Percentiles rank a stretch among this genome's conserved stretches.
phyloP scores from a whole-genome alignment of 1,140 invertebrate species.

The Tenebrio molitor region DNA sequence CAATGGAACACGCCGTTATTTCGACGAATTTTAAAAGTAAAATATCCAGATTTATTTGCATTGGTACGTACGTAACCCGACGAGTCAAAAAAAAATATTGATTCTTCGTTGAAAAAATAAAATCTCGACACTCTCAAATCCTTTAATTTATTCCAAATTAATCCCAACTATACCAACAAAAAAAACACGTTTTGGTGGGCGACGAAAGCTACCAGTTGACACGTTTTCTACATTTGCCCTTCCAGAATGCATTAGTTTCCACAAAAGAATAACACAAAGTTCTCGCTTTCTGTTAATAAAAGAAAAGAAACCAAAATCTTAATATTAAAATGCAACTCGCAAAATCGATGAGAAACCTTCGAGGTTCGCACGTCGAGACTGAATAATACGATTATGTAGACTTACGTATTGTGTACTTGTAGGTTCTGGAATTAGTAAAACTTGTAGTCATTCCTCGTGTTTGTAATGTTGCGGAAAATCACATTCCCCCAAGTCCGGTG shows the following conservation, averaged over 20 bases:
- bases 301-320: neutral
- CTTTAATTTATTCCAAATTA: slow-evolving; percentile 20
- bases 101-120: slow-evolving; percentile 19
- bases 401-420: too few species aligned
- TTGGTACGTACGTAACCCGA: slow-evolving; percentile 5
- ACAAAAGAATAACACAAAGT: slow-evolving; percentile 8
- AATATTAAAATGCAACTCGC: too few species aligned
- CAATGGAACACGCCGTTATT: slow-evolving; percentile 16
- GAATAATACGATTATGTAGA: too few species aligned
- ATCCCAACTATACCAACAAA: slow-evolving; percentile 26
- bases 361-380: too few species aligned
- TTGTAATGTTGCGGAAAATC: too few species aligned
- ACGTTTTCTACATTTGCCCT: slow-evolving; percentile 18
- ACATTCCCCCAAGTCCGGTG: too few species aligned
- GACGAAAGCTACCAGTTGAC: slow-evolving; percentile 6
- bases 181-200: slow-evolving; percentile 7
- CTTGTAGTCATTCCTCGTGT: too few species aligned
- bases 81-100: slow-evolving; percentile 38
- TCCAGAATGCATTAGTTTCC: slow-evolving; percentile 11
- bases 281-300: slow-evolving; percentile 4
- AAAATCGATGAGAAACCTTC: too few species aligned
- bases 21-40: slow-evolving; percentile 33
- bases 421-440: too few species aligned
- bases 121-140: slow-evolving; percentile 11
- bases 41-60: slow-evolving; percentile 42